Base-by-base conservation (phyloP, 2,797 vertebrate species). In the Ptychadena robeensis region DNA sequence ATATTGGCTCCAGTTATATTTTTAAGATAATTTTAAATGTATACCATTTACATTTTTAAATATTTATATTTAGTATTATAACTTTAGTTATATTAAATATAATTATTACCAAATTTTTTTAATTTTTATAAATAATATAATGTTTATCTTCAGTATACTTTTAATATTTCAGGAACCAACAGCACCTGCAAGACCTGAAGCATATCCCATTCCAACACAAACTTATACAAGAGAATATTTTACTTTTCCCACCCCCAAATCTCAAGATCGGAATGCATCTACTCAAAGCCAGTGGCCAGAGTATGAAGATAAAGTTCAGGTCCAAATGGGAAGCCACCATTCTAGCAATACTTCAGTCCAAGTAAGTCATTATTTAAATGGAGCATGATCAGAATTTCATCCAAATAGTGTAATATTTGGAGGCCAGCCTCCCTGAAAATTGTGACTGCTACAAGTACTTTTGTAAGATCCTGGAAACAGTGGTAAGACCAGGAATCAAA, bases 171-270 rank as follows among this genome's bases (percentile, higher is more conserved):
- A 99, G 98, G 97, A 99, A 34, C 94, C 97, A 89, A 91, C 90
- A 14, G 93, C 94, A 7, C 95, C 96, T 7, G 92, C 96, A 2
- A 92, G 87, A 83, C 96, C 96, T 0, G 98, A 99, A 89, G 98
- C 97, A 57, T 99, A 98, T 88, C 98, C 98, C 79, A 98, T 99
- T 89, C 98, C 98, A 80, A 99, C 98, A 28, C 97, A 99, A 91
- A 98, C 98, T 0, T 99, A 97, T 86, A 92, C 96, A 82, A 94
- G 97, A 81, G 98, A 99, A 59, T 99, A 99, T 92, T 99, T 98
- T 92, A 99, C 98, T 68, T 96, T 99, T 89, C 98, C 98, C 1
- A 96, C 96, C 71, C 96, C 96, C 2, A 98, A 96, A 90, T 96
- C 96, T 84, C 96, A 96, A 89, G 98, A 99, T 86, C 93, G 96